Evolutionary conservation across 2,888 invertebrate genomes (phyloP), one percentile per base, ranked within the genome.

Genomic region (Heliconius sara): DNA sequence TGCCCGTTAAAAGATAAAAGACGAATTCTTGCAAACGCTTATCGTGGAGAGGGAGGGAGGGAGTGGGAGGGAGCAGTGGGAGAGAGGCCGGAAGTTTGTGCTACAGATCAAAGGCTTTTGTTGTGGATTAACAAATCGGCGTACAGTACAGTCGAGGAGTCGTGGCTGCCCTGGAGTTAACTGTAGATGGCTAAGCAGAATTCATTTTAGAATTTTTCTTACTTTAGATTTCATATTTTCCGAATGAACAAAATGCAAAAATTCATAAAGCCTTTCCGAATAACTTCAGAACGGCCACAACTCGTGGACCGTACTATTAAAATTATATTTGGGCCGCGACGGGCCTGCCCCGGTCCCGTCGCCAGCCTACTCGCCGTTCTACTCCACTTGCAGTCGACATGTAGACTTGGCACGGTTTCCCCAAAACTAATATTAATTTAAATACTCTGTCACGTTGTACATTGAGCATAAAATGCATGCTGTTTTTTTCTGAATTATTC

Each of bases 31-130:
- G 79, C 82, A 82, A 81, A 84, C 87, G 86, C 85, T 86, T 86
- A 86, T 85, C 86, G 85, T 79, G 76, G 83, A 77, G 81, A 79
- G 75, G 66, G 81, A 70, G 66, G 43, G 22, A 10, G 72, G 70
- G 67, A 39, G 78, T 30, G 74, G 16, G 74, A 81, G 43, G 27
- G 16, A 22, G 52, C 22, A 73, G 77, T 80, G 79, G 75, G 30
- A 60, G 60, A 34, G n/a, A 27, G 60, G 80, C 76, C 83, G 85
- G 87, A 87, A 89, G 88, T 88, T 90, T 88, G 89, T 85, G 86
- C 85, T 88, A 79, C 86, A 88, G 91, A 90, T 91, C 90, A 90
- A 91, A 91, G 89, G 91, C 89, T 90, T 91, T 91, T 90, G 90
- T 91, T 88, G 87, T 85, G 87, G 89, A 91, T 91, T 91, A 91